A percentile compares a stretch with the other conserved stretches of the same genome.
These are phyloP conservation scores for Ligdia adustata DNA, from an alignment of 2,888 invertebrate genomes.

Conservation along the genomic window DNA sequence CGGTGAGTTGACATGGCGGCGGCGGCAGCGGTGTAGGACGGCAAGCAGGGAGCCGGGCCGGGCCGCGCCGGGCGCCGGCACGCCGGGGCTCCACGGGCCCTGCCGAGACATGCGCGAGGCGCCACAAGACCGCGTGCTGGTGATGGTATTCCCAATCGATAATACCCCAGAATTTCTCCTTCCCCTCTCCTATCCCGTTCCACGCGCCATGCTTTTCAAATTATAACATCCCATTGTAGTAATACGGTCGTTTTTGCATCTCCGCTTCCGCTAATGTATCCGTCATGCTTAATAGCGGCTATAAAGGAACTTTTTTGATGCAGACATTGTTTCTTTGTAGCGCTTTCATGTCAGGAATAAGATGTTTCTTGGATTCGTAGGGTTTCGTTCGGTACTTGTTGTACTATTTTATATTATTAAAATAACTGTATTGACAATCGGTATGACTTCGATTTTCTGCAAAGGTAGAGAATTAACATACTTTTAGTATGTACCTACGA, in stretches of 20 bases:
- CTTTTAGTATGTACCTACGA: too few relatives aligned
- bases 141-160: slow-evolving; percentile 77
- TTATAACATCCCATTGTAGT: slow-evolving; percentile 75
- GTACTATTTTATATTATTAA: too few relatives aligned
- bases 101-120: slow-evolving; percentile 38
- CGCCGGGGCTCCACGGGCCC: slow-evolving; percentile 33
- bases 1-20: slow-evolving; percentile 35
- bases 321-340: slow-evolving; percentile 60
- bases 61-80: slow-evolving; percentile 39
- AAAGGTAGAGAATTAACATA: too few relatives aligned
- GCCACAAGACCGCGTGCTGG: slow-evolving; percentile 58
- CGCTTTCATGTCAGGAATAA: slow-evolving; percentile 40
- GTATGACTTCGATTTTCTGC: too few relatives aligned
- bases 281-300: slow-evolving; percentile 68
- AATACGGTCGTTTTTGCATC: slow-evolving; percentile 76
- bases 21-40: slow-evolving; percentile 21
- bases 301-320: slow-evolving; percentile 68
- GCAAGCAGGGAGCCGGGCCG: slow-evolving; percentile 26
- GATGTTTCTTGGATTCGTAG: slow-evolving; percentile 42
- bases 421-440: too few relatives aligned
- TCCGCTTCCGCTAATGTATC: slow-evolving; percentile 62
- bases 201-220: slow-evolving; percentile 62
- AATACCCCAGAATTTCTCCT: slow-evolving; percentile 71
- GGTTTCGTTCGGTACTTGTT: not conserved
- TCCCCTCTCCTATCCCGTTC: slow-evolving; percentile 62